phyloP scores from a whole-genome alignment of 2,888 invertebrate genomes.

The Norana najaformis region DNA sequence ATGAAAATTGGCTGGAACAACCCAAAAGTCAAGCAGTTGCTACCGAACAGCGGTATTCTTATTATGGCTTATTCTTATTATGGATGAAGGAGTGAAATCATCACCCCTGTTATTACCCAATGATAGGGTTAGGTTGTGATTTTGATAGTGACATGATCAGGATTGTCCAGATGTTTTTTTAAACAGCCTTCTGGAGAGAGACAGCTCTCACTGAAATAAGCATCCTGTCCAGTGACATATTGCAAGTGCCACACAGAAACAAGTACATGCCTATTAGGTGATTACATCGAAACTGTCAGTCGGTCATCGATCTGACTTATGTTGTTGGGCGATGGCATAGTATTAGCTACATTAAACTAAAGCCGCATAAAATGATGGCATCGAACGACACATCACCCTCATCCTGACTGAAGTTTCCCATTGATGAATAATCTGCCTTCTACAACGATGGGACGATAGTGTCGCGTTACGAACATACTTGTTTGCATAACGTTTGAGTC shows the following conservation, averaged over 20 bases:
- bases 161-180: no score
- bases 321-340: not conserved
- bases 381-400: not conserved
- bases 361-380: not conserved
- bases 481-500: not conserved
- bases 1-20: not conserved
- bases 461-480: not conserved
- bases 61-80: no score
- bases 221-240: not conserved
- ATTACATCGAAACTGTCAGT: not conserved
- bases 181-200: no score
- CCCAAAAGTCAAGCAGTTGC: not conserved
- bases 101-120: no score
- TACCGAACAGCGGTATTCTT: no score
- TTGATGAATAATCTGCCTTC: no score
- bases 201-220: no score
- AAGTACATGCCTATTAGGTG: not conserved
- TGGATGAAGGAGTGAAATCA: no score
- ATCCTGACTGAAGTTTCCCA: not conserved
- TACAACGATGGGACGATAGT: not conserved
- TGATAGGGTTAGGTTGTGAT: no score
- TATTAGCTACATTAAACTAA: not conserved
- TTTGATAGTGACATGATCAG: no score
- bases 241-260: not conserved
- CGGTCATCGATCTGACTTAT: not conserved